A percentile compares a stretch with the other conserved stretches of the same genome.
These are phyloP conservation scores for Pasiphila rectangulata DNA, from an alignment of 2,888 invertebrate genomes.

Conservation along the genomic window DNA sequence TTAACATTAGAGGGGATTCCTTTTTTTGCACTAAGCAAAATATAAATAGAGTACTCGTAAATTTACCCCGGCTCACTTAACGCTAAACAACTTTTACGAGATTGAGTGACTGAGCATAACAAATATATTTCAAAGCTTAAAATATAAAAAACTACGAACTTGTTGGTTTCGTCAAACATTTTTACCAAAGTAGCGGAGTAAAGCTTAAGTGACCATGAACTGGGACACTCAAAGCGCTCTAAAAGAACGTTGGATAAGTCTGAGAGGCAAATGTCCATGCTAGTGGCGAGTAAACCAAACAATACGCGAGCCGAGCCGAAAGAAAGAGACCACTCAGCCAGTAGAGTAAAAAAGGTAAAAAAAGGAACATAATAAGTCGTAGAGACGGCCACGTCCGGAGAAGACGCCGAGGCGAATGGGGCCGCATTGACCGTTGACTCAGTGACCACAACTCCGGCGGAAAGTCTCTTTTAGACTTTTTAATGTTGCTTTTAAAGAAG, in stretches of 20 bases:
- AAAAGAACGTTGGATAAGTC: slow-evolving; percentile 49
- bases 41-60: slow-evolving; percentile 27
- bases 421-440: slow-evolving; percentile 54
- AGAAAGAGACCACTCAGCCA: slow-evolving; percentile 64
- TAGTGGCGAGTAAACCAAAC: slow-evolving; percentile 60
- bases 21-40: slow-evolving; percentile 32
- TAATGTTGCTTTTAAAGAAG: slow-evolving; percentile 5
- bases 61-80: slow-evolving; percentile 16
- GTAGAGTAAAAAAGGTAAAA: slow-evolving; percentile 59
- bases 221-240: slow-evolving; percentile 41
- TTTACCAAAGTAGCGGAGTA: slow-evolving; percentile 31
- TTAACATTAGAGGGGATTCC: slow-evolving; percentile 38
- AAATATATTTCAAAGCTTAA: slow-evolving; percentile 9
- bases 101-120: neutral
- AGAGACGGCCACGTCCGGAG: slow-evolving; percentile 59
- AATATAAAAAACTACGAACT: slow-evolving; percentile 22
- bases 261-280: slow-evolving; percentile 62
- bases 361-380: slow-evolving; percentile 64
- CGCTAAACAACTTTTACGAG: slow-evolving; percentile 8
- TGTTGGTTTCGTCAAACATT: slow-evolving; percentile 37
- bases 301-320: slow-evolving; percentile 52
- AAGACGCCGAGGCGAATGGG: slow-evolving; percentile 48
- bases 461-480: slow-evolving; percentile 21
- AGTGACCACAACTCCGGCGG: slow-evolving; percentile 51
- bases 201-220: slow-evolving; percentile 50